Conservation (phyloP, 2,797 vertebrate species). For the Leptoclinus maculatus region DNA sequence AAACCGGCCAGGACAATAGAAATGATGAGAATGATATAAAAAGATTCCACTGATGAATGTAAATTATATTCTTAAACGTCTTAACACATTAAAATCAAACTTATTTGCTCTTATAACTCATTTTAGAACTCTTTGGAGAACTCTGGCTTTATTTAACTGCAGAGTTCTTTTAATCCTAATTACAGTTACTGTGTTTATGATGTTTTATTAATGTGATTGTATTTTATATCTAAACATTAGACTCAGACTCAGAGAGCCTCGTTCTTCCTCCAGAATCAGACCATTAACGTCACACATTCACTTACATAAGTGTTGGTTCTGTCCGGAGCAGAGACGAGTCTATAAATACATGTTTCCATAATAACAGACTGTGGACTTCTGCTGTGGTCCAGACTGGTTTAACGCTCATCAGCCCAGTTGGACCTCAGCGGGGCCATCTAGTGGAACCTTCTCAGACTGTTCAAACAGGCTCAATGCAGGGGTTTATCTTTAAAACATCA, state of each 20-base stretch:
- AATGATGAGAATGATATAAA: neutral
- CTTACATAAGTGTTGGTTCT: constrained; percentile 22
- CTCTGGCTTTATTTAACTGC: no score
- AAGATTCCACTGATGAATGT: neutral
- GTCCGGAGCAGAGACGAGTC: neutral
- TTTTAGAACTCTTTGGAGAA: neutral
- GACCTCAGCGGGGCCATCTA: neutral
- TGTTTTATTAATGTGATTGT: neutral
- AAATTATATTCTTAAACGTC: neutral
- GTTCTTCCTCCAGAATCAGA: neutral
- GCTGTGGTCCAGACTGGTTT: neutral
- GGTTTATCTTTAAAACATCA: no score
- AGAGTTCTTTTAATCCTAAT: neutral
- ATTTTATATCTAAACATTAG: neutral
- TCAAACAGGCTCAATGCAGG: neutral
- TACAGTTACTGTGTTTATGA: neutral
- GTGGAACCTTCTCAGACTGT: neutral
- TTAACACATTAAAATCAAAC: neutral
- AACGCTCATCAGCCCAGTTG: neutral
- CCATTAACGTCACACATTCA: constrained; percentile 6
- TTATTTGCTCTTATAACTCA: neutral
- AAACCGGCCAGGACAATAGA: neutral
- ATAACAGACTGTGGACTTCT: constrained; percentile 25
- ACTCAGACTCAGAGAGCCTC: neutral
- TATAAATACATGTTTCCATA: constrained; percentile 38